phyloP scores from a whole-genome alignment of 2,888 invertebrate species.

The Strigamia transsilvanica region DNA sequence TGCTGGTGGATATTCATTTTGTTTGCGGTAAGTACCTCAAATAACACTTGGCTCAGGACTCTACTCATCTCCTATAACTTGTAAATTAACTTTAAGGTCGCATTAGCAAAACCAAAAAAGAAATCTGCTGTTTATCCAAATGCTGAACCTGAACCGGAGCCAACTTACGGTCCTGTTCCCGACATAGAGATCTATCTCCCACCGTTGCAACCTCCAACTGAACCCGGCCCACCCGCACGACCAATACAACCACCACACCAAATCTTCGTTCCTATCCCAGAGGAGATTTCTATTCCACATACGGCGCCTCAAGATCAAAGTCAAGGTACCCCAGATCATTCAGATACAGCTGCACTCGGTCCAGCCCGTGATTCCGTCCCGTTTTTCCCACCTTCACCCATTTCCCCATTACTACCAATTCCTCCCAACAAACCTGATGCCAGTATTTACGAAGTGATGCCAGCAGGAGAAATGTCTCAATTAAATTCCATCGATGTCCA shows the following conservation, averaged over 20 bases:
- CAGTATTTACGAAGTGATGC: constrained; percentile 49
- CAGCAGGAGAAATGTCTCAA: constrained; percentile 72
- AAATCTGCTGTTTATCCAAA: neutral
- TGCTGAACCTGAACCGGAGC: neutral
- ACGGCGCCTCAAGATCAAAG: neutral
- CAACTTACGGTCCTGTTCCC: neutral
- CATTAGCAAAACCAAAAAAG: neutral
- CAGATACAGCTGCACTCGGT: neutral
- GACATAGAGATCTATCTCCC: neutral
- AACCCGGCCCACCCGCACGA: neutral
- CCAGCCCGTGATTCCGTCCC: constrained; percentile 1
- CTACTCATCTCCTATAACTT: neutral
- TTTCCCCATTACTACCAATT: neutral
- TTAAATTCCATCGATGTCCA: constrained; percentile 79
- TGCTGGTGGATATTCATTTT: constrained; percentile 14
- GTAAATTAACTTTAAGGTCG: neutral
- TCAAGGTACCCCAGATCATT: neutral
- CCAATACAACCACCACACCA: neutral
- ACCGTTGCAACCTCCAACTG: neutral
- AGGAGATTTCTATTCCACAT: neutral
- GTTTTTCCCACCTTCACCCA: neutral
- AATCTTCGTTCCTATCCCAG: neutral
- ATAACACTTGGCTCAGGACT: neutral
- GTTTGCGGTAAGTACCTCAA: neutral
- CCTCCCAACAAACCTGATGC: neutral